phyloP scores from a whole-genome alignment of 2,113 vertebrate species.

The Heloderma charlesbogerti region DNA sequence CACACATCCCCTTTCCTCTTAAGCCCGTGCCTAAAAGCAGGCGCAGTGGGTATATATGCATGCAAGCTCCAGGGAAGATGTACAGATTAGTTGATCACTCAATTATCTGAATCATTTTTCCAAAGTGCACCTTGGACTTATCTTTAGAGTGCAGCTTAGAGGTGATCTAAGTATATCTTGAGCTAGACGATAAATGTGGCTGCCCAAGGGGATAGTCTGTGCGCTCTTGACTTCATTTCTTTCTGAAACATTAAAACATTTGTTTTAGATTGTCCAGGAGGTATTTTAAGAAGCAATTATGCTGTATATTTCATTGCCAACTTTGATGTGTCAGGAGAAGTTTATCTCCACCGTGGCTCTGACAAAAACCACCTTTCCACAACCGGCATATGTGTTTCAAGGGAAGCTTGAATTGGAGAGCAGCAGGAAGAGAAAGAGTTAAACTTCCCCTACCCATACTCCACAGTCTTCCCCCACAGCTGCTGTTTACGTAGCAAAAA shows the following conservation, averaged over 20 bases:
- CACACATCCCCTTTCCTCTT: neutral
- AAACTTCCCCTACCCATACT: no score
- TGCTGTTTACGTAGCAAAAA: no score
- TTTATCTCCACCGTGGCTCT: no score
- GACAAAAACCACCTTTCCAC: neutral
- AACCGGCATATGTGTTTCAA: neutral
- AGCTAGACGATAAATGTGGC: conserved; percentile 10
- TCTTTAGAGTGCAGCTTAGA: neutral
- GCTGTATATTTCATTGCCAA: neutral
- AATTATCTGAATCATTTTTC: neutral
- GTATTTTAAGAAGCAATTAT: neutral
- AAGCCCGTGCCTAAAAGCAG: neutral
- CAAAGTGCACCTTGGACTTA: neutral
- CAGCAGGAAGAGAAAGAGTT: no score
- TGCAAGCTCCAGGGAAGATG: neutral
- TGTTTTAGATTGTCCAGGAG: neutral
- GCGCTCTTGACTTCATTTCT: neutral
- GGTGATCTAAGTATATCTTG: conserved; percentile 26
- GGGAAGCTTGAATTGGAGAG: neutral
- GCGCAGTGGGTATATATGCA: no score
- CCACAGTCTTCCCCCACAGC: no score
- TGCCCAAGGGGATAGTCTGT: neutral
- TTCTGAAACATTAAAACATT: neutral
- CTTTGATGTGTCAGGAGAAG: neutral
- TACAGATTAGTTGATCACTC: conserved; percentile 3